These are phyloP conservation scores for Bagarius yarrelli DNA, from an alignment of 2,113 vertebrate genomes.

Conservation along the genomic window DNA sequence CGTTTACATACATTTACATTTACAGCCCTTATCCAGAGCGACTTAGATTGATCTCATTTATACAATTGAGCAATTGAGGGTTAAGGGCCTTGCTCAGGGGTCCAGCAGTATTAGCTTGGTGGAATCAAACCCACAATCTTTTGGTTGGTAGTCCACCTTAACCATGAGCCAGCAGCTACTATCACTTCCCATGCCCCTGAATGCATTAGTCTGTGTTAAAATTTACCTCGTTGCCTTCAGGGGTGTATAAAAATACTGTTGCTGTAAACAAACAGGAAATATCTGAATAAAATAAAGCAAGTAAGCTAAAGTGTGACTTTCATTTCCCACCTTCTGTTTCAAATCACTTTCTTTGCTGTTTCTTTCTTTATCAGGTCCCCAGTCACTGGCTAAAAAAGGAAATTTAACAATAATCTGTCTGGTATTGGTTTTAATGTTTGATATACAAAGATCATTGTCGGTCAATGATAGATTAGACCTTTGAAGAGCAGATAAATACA, in stretches of 20 bases:
- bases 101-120: too few relatives aligned
- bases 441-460: not conserved
- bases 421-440: conserved; percentile 1
- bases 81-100: too few relatives aligned
- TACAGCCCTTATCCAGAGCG: too few relatives aligned
- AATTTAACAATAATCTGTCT: conserved; percentile 9
- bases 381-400: not conserved
- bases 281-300: conserved; percentile 1
- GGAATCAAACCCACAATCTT: too few relatives aligned
- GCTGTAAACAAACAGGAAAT: not conserved
- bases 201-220: not conserved
- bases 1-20: too few relatives aligned
- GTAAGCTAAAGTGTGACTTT: conserved; percentile 9
- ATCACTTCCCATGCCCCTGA: too few relatives aligned
- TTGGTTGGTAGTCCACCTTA: too few relatives aligned
- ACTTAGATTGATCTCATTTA: too few relatives aligned
- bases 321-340: conserved; percentile 44
- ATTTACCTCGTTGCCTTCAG: not conserved
- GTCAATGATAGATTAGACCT: not conserved
- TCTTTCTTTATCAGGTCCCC: conserved; percentile 35
- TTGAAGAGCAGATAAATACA: not conserved
- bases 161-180: too few relatives aligned
- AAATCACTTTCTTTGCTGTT: conserved; percentile 46
- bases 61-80: too few relatives aligned
- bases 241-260: not conserved